Evolutionary conservation across 1,140 invertebrate species (phyloP).

Genomic region (Trichoplusia ni): DNA sequence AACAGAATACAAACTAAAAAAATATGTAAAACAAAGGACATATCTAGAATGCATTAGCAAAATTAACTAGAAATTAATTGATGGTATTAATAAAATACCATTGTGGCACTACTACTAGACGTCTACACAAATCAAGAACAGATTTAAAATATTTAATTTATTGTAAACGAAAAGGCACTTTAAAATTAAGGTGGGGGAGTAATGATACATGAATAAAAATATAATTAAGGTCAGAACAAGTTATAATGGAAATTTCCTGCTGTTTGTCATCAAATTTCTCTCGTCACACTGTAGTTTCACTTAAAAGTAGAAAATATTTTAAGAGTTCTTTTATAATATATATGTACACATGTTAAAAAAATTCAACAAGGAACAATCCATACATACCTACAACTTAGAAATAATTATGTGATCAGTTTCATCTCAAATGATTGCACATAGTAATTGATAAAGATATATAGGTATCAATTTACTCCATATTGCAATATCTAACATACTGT

Average conservation of each 20-base stretch:
- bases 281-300: slow-evolving; percentile 76
- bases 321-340: slow-evolving; percentile 59
- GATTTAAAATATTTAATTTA: slow-evolving; percentile 40
- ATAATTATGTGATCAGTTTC: slow-evolving; percentile 38
- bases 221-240: slow-evolving; percentile 37
- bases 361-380: slow-evolving; percentile 62
- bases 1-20: slow-evolving; percentile 53
- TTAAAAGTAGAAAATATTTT: slow-evolving; percentile 70
- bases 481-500: slow-evolving; percentile 16
- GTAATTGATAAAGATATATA: slow-evolving; percentile 33
- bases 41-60: slow-evolving; percentile 59
- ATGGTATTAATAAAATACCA: slow-evolving; percentile 34
- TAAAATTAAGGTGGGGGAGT: slow-evolving; percentile 53
- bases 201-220: slow-evolving; percentile 38
- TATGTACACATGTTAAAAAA: slow-evolving; percentile 68
- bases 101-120: slow-evolving; percentile 44
- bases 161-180: slow-evolving; percentile 51
- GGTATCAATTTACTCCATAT: slow-evolving; percentile 26
- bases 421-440: slow-evolving; percentile 36
- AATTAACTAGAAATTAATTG: slow-evolving; percentile 51
- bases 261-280: slow-evolving; percentile 63
- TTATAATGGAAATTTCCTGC: slow-evolving; percentile 59
- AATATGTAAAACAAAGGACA: slow-evolving; percentile 52
- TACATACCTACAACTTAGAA: slow-evolving; percentile 45
- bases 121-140: slow-evolving; percentile 43